Evolutionary conservation across 1,140 invertebrate species (phyloP), one percentile per base, ranked within the genome.

Genomic region (Drosophila albomicans): DNA sequence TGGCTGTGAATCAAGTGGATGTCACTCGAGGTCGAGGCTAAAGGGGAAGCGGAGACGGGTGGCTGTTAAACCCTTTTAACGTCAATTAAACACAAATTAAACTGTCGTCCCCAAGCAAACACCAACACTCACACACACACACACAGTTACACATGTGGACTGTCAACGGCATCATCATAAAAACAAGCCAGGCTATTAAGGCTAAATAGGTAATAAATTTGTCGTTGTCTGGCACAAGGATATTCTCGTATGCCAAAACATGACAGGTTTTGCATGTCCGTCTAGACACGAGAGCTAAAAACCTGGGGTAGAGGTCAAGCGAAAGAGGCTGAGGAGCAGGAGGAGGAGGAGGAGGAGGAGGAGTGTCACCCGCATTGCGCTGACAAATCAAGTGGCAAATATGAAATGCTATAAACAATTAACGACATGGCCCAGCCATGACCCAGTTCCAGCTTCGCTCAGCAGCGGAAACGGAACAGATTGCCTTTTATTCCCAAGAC

Each of bases 71-170:
- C 85, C 86, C 85, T 89, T 89, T 89, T 89, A 89, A 89, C 86
- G 85, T 89, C 85, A 89, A 89, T 89, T 89, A 89, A 89, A 89
- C 86, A 81, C 85, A 89, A 89, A 89, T 89, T 89, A 89, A 89
- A 81, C 85, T 81, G 75, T 79, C 70, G 71, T 59, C 71, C 75
- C 58, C 78, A 75, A 65, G 35, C 52, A 70, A 28, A 63, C 32
- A 35, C 59, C 59, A 72, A 28, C 3, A 25, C 20, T 25, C 20
- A 72, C 61, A 30, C 38, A 56, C 8, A 46, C 43, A 30, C 38
- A 56, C 3, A 28, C 6, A 38, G 11, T 43, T 8, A 45, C 45
- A 62, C 16, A 54, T 38, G 25, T 48, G 48, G 38, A 58, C 67
- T 68, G 81, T 82, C 75, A 66, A 61, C 59, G 69, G 77, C 73